These are phyloP conservation scores for Siderastrea radians DNA, from an alignment of 92 coral and sea anemone genomes.

Conservation along the genomic window DNA sequence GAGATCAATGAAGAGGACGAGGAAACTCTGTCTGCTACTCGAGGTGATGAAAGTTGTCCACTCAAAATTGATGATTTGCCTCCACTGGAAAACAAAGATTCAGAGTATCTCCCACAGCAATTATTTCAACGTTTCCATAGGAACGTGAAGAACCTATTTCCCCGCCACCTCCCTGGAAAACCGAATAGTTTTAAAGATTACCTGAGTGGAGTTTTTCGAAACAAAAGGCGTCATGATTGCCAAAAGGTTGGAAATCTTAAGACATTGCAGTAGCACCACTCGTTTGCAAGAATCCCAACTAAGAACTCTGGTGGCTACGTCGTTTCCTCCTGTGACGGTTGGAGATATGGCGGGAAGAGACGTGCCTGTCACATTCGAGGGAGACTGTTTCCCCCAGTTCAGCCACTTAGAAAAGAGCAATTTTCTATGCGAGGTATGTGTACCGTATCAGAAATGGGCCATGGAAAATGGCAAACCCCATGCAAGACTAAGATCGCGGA, in stretches of 20 bases:
- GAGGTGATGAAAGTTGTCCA: no score
- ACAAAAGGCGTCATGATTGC: not conserved
- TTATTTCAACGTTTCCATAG: no score
- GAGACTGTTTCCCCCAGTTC: conserved; percentile 50
- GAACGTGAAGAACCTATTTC: no score
- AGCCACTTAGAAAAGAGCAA: conserved; percentile 32
- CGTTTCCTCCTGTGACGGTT: conserved; percentile 58
- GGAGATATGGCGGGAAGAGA: conserved; percentile 33
- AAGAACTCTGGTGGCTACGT: conserved; percentile 51
- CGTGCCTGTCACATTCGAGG: conserved; percentile 29
- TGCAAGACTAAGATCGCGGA: conserved; percentile 3
- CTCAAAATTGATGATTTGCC: no score
- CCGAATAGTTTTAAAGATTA: no score
- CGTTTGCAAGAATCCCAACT: conserved; percentile 24
- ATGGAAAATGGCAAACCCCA: conserved; percentile 7
- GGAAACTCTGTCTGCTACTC: no score
- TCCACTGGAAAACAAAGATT: no score
- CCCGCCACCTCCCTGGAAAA: no score
- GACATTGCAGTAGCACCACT: conserved; percentile 7
- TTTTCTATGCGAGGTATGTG: conserved; percentile 38
- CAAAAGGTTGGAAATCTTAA: not conserved
- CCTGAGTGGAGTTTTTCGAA: not conserved
- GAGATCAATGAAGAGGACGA: no score
- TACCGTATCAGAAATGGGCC: conserved; percentile 48
- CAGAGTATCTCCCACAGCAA: no score